Evolutionary conservation across 2,888 invertebrate genomes (phyloP).

Genomic region (Aphelenchoides bicaudatus): DNA sequence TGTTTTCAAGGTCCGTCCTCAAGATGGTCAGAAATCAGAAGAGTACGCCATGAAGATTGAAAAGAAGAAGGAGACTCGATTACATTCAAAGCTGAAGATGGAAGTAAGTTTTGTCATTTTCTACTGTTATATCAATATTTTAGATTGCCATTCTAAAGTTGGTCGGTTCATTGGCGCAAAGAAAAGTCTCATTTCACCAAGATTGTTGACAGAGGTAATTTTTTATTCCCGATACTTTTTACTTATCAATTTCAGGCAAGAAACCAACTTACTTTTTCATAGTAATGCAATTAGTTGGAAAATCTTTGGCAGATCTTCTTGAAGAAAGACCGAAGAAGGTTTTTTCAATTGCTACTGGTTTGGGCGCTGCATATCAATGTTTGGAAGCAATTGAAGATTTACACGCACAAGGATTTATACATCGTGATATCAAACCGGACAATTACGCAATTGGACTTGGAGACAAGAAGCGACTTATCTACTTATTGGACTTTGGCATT

Average conservation of each 20-base stretch:
- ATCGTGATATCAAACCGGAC: constrained; percentile 46
- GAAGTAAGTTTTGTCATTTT: constrained; percentile 33
- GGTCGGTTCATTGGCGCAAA: constrained; percentile 29
- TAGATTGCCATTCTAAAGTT: constrained; percentile 43
- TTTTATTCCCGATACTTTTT: neutral
- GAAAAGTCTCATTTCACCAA: constrained; percentile 42
- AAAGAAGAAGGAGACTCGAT: constrained; percentile 40
- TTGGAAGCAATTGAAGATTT: too few species aligned
- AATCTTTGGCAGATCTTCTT: constrained; percentile 23
- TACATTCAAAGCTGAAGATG: constrained; percentile 53
- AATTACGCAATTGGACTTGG: constrained; percentile 45
- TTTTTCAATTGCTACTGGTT: constrained; percentile 42
- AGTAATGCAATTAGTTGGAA: constrained; percentile 47
- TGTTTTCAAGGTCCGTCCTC: constrained; percentile 26
- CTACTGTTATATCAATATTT: neutral
- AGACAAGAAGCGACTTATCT: constrained; percentile 27
- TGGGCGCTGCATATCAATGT: constrained; percentile 31
- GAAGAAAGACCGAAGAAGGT: constrained; percentile 24
- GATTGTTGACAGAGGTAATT: constrained; percentile 44
- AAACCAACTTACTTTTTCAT: constrained; percentile 38
- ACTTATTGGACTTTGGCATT: constrained; percentile 53
- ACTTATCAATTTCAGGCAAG: neutral
- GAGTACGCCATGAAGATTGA: constrained; percentile 53
- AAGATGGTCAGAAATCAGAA: constrained; percentile 7
- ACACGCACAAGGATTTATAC: too few species aligned